Percentiles rank a stretch among this genome's conserved stretches.
phyloP scores from a whole-genome alignment of 2,888 invertebrate genomes.

The Coelopa pilipes region DNA sequence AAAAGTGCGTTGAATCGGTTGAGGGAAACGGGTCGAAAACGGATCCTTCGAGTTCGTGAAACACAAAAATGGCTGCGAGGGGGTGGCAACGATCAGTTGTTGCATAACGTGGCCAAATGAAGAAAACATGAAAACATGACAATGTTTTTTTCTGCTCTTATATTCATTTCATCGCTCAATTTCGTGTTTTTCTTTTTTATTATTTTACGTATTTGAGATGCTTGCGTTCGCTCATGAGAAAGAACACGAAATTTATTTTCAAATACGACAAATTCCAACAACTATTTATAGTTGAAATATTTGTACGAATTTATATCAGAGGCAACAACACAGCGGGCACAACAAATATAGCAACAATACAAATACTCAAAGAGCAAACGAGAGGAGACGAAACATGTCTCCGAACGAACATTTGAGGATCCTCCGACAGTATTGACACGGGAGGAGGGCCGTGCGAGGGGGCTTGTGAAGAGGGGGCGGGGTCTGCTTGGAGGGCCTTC shows the following conservation, averaged over 20 bases:
- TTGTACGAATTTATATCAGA: not conserved
- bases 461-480: not conserved
- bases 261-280: constrained; percentile 29
- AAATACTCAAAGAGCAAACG: not conserved
- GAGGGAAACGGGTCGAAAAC: too few species aligned
- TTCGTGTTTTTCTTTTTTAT: not conserved
- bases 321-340: not conserved
- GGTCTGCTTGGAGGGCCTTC: not conserved
- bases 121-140: constrained; percentile 36
- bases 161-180: too few species aligned
- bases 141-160: constrained; percentile 13
- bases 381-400: constrained; percentile 7
- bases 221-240: not conserved
- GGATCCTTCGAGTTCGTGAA: too few species aligned
- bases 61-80: too few species aligned
- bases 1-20: too few species aligned
- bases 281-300: constrained; percentile 20
- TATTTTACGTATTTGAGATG: not conserved
- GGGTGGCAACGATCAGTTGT: constrained; percentile 1
- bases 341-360: not conserved
- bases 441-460: not conserved
- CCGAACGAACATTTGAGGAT: too few species aligned
- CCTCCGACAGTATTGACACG: too few species aligned
- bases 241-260: constrained; percentile 13
- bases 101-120: constrained; percentile 19